Evolutionary conservation across 2,113 vertebrate genomes (phyloP), one percentile per base, ranked within the genome.

Genomic region (Malurus alboscapulatus): DNA sequence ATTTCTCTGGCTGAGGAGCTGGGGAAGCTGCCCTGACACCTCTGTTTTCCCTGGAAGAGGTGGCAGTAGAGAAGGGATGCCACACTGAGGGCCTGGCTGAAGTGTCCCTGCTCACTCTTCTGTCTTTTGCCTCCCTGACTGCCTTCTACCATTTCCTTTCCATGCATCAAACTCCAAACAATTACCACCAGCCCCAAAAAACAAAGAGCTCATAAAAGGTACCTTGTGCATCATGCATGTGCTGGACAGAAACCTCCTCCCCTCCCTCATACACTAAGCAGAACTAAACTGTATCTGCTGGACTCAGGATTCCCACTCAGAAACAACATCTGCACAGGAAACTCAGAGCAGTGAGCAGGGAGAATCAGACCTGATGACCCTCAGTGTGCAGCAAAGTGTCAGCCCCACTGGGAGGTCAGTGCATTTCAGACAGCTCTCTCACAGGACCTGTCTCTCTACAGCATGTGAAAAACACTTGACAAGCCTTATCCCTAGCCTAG

Each of bases 401-500:
- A 91, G 55, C 50, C 83, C n/a, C 0, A 0, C 48, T 50, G 72
- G 72, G 36, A 69, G 51, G 30, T 57, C 34, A 69, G 57, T 54
- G 36, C 5, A 9, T 57, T 81, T 86, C 94, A 93, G 61, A 40
- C 63, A 83, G 55, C 63, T 85, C 54, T n/a, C 54, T 86, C 63
- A 20, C 51, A 83, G 55, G 78, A 79, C 54, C 40, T 88, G 67
- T 47, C 62, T 80, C 86, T 57, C 65, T 32, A 3, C 3, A 87
- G 84, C 75, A 66, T 14, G 2, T 69, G 69, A 88, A 62, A 92
- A 93, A 82, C 48, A 51, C 59, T 76, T 87, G 74, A 95, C 85
- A 94, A 93, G 76, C 30, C 62, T 82, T 79, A 69, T 63, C 71
- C 79, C 81, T 38, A 92, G 71, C 61, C 88, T 84, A 72, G 38